These are phyloP conservation scores for Trachelus iudaicus DNA, from an alignment of 2,888 invertebrate species.

Conservation along the genomic window DNA sequence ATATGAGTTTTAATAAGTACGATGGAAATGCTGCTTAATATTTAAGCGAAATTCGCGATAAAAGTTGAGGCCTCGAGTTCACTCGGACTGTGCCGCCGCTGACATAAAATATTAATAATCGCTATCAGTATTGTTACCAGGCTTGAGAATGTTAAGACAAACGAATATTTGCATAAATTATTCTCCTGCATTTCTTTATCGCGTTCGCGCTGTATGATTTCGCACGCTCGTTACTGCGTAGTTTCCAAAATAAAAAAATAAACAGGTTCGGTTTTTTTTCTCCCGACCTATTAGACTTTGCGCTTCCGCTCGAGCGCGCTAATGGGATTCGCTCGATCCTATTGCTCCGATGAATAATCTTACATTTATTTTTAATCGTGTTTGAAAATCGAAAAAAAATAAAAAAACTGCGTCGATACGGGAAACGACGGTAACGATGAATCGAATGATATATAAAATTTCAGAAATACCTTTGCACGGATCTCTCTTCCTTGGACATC, in stretches of 20 bases:
- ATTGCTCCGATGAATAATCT: too few species aligned
- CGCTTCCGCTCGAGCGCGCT: not conserved
- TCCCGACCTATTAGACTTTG: not conserved
- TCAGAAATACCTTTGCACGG: not conserved
- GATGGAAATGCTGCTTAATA: too few species aligned
- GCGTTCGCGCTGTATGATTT: not conserved
- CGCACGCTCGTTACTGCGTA: not conserved
- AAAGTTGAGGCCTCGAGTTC: too few species aligned
- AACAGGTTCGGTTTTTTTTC: not conserved
- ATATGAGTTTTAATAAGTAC: too few species aligned
- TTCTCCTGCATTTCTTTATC: not conserved
- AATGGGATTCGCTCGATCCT: not conserved
- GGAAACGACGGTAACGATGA: not conserved
- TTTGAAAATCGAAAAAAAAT: not conserved
- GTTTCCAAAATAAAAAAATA: not conserved
- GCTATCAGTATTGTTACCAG: not conserved
- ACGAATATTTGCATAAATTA: not conserved
- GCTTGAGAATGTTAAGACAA: not conserved
- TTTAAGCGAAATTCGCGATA: too few species aligned
- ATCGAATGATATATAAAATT: not conserved
- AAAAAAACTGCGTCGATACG: not conserved
- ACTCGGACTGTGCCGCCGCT: not conserved
- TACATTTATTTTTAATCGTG: too few species aligned
- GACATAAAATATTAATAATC: not conserved
- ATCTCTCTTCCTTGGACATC: slow-evolving; percentile 18